Base-by-base conservation (phyloP, 2,888 invertebrate genomes). In the Lithophane leautieri region DNA sequence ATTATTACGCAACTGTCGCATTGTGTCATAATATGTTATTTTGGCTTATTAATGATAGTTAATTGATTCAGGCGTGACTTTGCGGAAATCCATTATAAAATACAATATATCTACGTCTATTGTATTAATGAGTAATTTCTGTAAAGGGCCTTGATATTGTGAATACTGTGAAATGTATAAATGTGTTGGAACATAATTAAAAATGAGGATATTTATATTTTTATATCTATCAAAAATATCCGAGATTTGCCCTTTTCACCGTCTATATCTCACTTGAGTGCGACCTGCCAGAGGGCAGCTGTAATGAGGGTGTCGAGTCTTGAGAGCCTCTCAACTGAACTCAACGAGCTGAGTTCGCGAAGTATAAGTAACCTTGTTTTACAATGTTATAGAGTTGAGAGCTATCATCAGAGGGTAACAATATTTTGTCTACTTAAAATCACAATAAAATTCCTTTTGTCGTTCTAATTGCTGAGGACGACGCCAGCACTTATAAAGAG, bases 241-340 rank as follows among this genome's bases (percentile, higher is more conserved):
- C 4, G n/a, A 71, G 25, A 47, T 47, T 62, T 79, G 58, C 44
- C 50, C 34, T 79, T 81, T 81, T 74, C n/a, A 16, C 34, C 25
- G 58, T 34, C 25, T 54, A 40, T 28, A 28, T 47, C 42, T 47
- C 54, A 52, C 68, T 86, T 52, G 63, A 85, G 60, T 58, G 65
- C 40, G 61, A 70, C 80, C 63, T 70, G 52, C 56, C 52, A 42
- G 67, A 77, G 78, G 76, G 70, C 63, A 71, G 60, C 80, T 52
- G 70, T 86, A 86, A 85, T 86, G 85, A 86, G 76, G 80, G 74
- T 76, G 75, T 79, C 50, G 61, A 70, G 42, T 25, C 60, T 56
- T 22, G 47, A 82, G 63, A 62, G 44, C 56, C 60, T 61, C 81
- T 82, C 63, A 60, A 40, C 56, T 62, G 40, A 70, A 54, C 70